A percentile compares a stretch with the other conserved stretches of the same genome.
Conservation (phyloP, 2,797 vertebrate species). For the Oryzias dopingdopingensis region DNA sequence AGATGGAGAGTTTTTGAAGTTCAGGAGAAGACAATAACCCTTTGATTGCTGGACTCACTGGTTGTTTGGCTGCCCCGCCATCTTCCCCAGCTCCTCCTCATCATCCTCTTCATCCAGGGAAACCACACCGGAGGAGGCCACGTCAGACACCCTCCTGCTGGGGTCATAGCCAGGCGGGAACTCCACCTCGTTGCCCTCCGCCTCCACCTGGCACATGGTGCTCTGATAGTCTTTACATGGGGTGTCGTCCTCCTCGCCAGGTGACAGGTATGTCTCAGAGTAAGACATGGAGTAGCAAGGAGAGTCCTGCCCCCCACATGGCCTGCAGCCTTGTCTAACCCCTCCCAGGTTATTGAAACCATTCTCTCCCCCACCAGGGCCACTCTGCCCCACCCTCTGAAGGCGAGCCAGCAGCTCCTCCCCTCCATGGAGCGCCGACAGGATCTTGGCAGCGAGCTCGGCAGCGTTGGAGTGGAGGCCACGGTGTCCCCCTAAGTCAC, state of each 20-base stretch:
- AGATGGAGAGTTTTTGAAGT: slow-evolving; percentile 7
- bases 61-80: slow-evolving; percentile 50
- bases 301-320: slow-evolving; percentile 83
- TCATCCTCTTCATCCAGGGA: slow-evolving; percentile 90
- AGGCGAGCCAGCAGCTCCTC: slow-evolving; percentile 86
- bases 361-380: slow-evolving; percentile 76
- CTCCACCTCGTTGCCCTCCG: slow-evolving; percentile 34
- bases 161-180: slow-evolving; percentile 66
- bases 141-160: slow-evolving; percentile 86
- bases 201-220: slow-evolving; percentile 65
- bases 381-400: slow-evolving; percentile 71
- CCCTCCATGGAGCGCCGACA: slow-evolving; percentile 83
- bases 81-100: slow-evolving; percentile 70
- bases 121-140: slow-evolving; percentile 91
- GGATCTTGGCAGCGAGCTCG: slow-evolving; percentile 89
- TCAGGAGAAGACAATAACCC: slow-evolving; percentile 22
- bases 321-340: slow-evolving; percentile 76
- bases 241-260: slow-evolving; percentile 83
- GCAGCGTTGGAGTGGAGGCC: slow-evolving; percentile 54
- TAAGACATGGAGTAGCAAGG: slow-evolving; percentile 86
- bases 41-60: slow-evolving; percentile 52
- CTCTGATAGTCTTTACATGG: slow-evolving; percentile 86
- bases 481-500: slow-evolving; percentile 76
- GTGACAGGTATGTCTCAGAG: slow-evolving; percentile 89
- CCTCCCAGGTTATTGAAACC: slow-evolving; percentile 84